phyloP scores from a whole-genome alignment of 2,113 vertebrate species.

The Falco punctatus region DNA sequence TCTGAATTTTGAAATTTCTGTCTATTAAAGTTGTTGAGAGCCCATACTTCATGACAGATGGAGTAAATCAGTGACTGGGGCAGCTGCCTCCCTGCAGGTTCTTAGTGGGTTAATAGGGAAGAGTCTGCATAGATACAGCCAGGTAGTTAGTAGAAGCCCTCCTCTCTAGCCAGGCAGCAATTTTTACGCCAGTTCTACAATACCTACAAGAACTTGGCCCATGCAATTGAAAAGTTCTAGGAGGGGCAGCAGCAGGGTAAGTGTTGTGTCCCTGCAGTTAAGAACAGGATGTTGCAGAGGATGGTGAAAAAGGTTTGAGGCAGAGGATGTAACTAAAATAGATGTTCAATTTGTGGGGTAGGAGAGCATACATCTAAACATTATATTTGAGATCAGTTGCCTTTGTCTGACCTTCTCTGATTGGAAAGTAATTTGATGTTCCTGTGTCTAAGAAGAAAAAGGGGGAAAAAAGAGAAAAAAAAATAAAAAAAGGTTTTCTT shows the following conservation, averaged over 20 bases:
- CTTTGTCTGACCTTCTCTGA: neutral
- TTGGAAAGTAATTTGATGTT: neutral
- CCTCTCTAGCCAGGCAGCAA: neutral
- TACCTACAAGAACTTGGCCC: neutral
- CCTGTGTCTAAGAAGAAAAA: neutral
- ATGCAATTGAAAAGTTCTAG: neutral
- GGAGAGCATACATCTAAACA: neutral
- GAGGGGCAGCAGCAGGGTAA: neutral
- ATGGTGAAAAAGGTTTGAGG: neutral
- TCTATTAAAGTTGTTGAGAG: neutral
- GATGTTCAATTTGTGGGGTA: neutral
- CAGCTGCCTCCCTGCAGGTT: neutral
- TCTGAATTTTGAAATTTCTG: neutral
- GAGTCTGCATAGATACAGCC: neutral
- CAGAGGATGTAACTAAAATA: neutral
- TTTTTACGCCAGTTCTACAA: neutral
- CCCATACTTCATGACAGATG: neutral
- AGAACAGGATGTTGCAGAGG: neutral
- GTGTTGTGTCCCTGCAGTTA: neutral
- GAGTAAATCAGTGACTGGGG: too few relatives aligned
- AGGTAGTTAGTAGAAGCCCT: neutral
- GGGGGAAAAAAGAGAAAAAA: neutral
- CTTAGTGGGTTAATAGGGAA: neutral
- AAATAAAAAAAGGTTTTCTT: neutral
- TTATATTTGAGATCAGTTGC: neutral